These are phyloP conservation scores for Tenthredo distinguenda DNA, from an alignment of 2,888 invertebrate genomes.

Conservation along the genomic window DNA sequence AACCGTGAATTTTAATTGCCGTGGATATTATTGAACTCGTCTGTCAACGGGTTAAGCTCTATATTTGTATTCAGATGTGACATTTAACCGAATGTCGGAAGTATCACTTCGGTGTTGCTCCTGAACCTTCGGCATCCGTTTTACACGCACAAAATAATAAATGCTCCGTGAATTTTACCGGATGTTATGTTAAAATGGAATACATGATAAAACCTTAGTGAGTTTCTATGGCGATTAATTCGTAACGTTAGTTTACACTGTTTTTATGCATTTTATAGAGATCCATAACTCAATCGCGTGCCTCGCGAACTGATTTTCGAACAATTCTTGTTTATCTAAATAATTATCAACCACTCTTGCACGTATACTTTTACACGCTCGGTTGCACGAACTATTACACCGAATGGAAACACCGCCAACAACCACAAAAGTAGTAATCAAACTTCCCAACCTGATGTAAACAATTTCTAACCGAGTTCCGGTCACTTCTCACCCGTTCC, in stretches of 20 bases:
- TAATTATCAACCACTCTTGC: conserved; percentile 3
- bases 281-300: background rate
- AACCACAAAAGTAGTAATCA: background rate
- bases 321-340: conserved; percentile 1
- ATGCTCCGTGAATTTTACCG: background rate
- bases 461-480: background rate
- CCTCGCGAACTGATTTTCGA: background rate
- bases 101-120: conserved; percentile 24
- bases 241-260: background rate
- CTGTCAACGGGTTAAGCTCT: conserved; percentile 30
- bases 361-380: background rate
- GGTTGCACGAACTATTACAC: background rate
- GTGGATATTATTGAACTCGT: conserved; percentile 36
- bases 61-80: conserved; percentile 22
- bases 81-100: conserved; percentile 18
- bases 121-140: background rate
- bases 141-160: background rate
- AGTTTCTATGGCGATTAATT: background rate
- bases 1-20: conserved; percentile 48
- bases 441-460: background rate
- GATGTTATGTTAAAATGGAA: too few relatives aligned
- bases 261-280: background rate
- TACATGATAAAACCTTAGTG: background rate
- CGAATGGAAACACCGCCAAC: background rate
- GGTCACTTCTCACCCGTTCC: background rate